A percentile compares a stretch with the other conserved stretches of the same genome.
These are phyloP conservation scores for Stenichneumon culpator DNA, from an alignment of 2,888 invertebrate genomes.

Conservation along the genomic window DNA sequence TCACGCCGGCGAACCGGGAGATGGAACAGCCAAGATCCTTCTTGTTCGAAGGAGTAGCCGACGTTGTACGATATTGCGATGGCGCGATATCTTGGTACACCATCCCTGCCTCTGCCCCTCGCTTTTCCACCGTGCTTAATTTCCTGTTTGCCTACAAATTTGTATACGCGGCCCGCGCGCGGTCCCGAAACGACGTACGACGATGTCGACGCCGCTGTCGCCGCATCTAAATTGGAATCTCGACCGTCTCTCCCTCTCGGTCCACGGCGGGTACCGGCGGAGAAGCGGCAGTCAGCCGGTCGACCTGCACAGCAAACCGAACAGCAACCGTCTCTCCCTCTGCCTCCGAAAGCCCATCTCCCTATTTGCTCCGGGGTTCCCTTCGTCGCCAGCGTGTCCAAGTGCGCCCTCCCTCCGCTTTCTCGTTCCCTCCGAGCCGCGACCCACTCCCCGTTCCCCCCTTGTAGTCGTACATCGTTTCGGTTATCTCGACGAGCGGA, in stretches of 20 bases:
- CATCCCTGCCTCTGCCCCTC: slow-evolving; percentile 15
- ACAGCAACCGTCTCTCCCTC: background rate
- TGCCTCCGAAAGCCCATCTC: slow-evolving; percentile 57
- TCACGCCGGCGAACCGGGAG: background rate
- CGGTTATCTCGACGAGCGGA: slow-evolving; percentile 69
- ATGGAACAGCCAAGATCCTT: slow-evolving; percentile 20
- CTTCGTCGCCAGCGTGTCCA: slow-evolving; percentile 66
- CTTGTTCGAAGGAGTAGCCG: slow-evolving; percentile 17
- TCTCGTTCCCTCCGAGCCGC: slow-evolving; percentile 31
- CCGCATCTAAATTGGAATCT: slow-evolving; percentile 81
- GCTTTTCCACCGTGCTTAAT: slow-evolving; percentile 73
- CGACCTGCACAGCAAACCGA: slow-evolving; percentile 14
- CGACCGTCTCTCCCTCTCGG: slow-evolving; percentile 59
- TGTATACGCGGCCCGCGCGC: slow-evolving; percentile 71
- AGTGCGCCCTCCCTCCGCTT: slow-evolving; percentile 3
- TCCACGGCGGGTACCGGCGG: slow-evolving; percentile 10
- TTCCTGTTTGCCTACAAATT: slow-evolving; percentile 77
- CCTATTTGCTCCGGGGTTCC: slow-evolving; percentile 58
- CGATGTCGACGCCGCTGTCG: slow-evolving; percentile 70
- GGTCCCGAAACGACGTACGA: slow-evolving; percentile 62
- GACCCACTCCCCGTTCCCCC: slow-evolving; percentile 1
- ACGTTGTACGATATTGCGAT: slow-evolving; percentile 41
- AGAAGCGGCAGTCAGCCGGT: slow-evolving; percentile 14
- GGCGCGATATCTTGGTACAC: slow-evolving; percentile 63
- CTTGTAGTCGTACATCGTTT: slow-evolving; percentile 63